These are phyloP conservation scores for Etheostoma perlongum DNA, from an alignment of 2,797 vertebrate species.

Conservation along the genomic window DNA sequence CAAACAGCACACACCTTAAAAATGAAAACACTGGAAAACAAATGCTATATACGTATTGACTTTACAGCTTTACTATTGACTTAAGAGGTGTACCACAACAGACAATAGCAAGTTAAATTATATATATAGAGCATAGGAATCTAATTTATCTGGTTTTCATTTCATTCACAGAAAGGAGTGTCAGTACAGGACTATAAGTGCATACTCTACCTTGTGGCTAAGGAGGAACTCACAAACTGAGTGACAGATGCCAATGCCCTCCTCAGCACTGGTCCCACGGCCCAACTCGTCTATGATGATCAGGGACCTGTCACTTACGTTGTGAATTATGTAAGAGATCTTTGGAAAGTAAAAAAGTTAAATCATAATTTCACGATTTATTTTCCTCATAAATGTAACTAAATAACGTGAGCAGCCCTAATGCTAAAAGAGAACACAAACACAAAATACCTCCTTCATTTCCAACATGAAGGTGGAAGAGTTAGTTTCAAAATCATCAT, in stretches of 20 bases:
- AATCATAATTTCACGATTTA: background rate
- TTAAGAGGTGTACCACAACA: constrained; percentile 10
- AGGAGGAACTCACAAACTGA: constrained; percentile 95
- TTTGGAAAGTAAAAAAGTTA: constrained; percentile 72
- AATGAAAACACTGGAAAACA: background rate
- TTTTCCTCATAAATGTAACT: background rate
- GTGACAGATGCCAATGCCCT: constrained; percentile 97
- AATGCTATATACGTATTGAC: constrained; percentile 8
- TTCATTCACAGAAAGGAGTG: constrained; percentile 17
- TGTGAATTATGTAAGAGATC: constrained; percentile 97
- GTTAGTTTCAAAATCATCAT: constrained; percentile 98
- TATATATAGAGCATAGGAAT: constrained; percentile 14
- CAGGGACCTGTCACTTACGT: constrained; percentile 92
- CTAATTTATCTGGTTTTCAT: constrained; percentile 40
- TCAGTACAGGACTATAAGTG: constrained; percentile 4
- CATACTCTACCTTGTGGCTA: constrained; percentile 89
- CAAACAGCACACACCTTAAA: constrained; percentile 39
- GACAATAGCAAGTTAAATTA: background rate
- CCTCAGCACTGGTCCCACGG: constrained; percentile 95
- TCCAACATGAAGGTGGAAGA: constrained; percentile 98
- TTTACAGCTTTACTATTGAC: constrained; percentile 27
- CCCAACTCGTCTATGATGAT: constrained; percentile 98
- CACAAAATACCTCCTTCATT: constrained; percentile 93
- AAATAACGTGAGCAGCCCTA: background rate
- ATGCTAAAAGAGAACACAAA: background rate